Percentiles rank a stretch among this genome's conserved stretches.
Evolutionary conservation across 2,113 vertebrate genomes (phyloP).

Genomic region (Tyrannus savana): DNA sequence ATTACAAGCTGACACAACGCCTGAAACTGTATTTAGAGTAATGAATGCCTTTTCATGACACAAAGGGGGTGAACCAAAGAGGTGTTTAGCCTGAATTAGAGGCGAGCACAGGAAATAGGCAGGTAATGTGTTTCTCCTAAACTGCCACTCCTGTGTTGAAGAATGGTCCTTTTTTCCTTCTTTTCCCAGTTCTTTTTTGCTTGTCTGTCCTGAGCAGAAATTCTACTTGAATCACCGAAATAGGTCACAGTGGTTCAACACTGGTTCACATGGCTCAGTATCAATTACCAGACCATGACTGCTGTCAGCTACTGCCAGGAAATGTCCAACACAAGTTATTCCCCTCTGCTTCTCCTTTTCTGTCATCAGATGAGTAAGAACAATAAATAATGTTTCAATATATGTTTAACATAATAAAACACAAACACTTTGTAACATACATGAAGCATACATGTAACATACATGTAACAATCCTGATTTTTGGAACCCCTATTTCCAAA

Average conservation of each 20-base stretch:
- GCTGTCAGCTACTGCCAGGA: neutral
- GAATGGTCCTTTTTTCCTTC: neutral
- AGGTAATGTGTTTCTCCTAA: conserved; percentile 2
- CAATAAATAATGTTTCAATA: neutral
- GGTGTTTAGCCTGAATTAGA: conserved; percentile 50
- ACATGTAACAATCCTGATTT: too few relatives aligned
- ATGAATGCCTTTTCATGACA: conserved; percentile 26
- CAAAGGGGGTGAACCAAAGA: neutral
- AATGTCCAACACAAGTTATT: neutral
- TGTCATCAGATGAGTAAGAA: neutral
- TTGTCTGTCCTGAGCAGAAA: neutral
- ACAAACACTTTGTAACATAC: neutral
- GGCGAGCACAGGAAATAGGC: neutral
- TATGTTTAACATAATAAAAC: neutral
- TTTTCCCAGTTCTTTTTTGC: neutral
- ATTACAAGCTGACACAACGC: conserved; percentile 45
- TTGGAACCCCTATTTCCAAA: too few relatives aligned
- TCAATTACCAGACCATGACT: neutral
- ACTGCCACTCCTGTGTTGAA: neutral
- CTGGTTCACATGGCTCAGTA: neutral
- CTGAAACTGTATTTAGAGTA: conserved; percentile 48
- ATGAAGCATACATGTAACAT: too few relatives aligned
- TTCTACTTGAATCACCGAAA: neutral
- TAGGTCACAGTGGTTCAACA: neutral
- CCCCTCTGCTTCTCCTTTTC: neutral